These are phyloP conservation scores for Halocynthia aurantium DNA, from an alignment of 23 tunicate genomes.

Conservation along the genomic window DNA sequence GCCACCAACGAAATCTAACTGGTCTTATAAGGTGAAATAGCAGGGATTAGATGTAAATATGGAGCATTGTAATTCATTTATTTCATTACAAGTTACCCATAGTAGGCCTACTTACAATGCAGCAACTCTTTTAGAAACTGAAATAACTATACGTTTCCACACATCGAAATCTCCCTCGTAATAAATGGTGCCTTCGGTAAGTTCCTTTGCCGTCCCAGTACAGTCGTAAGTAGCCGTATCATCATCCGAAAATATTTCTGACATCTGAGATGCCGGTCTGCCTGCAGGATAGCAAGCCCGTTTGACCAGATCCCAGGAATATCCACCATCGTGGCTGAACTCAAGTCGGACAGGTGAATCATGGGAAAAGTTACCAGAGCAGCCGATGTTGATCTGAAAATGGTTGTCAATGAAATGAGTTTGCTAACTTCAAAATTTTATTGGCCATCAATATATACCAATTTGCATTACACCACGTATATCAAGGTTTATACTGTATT, in stretches of 20 bases:
- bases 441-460: too few relatives aligned
- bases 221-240: constrained; percentile 52
- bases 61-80: background rate
- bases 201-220: constrained; percentile 51
- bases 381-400: constrained; percentile 85
- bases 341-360: constrained; percentile 50
- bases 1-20: constrained; percentile 79
- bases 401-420: background rate
- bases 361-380: constrained; percentile 46
- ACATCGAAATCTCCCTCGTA: constrained; percentile 54
- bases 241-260: constrained; percentile 1
- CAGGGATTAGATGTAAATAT: background rate
- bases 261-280: constrained; percentile 12
- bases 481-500: too few relatives aligned
- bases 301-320: constrained; percentile 67
- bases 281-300: constrained; percentile 59
- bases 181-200: constrained; percentile 44
- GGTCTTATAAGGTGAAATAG: constrained; percentile 13
- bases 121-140: constrained; percentile 43
- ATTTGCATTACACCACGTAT: too few relatives aligned
- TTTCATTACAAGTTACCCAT: background rate
- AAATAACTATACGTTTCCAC: constrained; percentile 59
- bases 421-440: background rate
- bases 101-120: constrained; percentile 34
- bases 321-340: constrained; percentile 69